Percentiles rank a stretch among this genome's conserved stretches.
Evolutionary conservation across 1,140 invertebrate genomes (phyloP).

Genomic region (Aphelinus atriplicis): DNA sequence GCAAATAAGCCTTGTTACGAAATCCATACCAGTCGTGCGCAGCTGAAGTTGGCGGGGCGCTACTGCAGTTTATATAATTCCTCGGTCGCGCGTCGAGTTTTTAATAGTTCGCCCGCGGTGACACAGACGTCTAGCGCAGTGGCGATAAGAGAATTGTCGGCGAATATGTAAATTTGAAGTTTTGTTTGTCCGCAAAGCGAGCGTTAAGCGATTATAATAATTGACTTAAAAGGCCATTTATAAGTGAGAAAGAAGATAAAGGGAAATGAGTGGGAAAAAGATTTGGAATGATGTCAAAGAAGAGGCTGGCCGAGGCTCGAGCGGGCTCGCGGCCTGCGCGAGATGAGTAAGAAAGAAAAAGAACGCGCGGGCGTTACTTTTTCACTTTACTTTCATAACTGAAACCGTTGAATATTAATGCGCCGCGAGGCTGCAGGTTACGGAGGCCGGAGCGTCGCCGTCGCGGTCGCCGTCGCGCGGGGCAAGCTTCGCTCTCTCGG

Average conservation of each 20-base stretch:
- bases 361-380: slow-evolving; percentile 54
- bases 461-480: slow-evolving; percentile 50
- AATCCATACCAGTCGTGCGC: no score
- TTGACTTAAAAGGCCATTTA: slow-evolving; percentile 54
- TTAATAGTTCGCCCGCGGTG: no score
- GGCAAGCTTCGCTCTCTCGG: slow-evolving; percentile 26
- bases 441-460: slow-evolving; percentile 46
- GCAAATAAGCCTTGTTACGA: no score
- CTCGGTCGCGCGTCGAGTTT: no score
- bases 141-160: background rate
- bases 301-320: background rate
- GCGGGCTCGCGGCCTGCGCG: background rate
- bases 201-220: slow-evolving; percentile 50
- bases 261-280: slow-evolving; percentile 31
- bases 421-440: background rate
- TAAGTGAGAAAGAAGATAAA: slow-evolving; percentile 32
- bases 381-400: slow-evolving; percentile 66
- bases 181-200: slow-evolving; percentile 25
- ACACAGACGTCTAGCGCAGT: no score
- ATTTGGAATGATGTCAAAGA: slow-evolving; percentile 38
- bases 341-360: slow-evolving; percentile 35
- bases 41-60: no score
- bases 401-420: slow-evolving; percentile 65
- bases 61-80: no score
- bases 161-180: slow-evolving; percentile 26